Evolutionary conservation across 1,140 invertebrate genomes (phyloP).

Genomic region (Chymomyza costata): DNA sequence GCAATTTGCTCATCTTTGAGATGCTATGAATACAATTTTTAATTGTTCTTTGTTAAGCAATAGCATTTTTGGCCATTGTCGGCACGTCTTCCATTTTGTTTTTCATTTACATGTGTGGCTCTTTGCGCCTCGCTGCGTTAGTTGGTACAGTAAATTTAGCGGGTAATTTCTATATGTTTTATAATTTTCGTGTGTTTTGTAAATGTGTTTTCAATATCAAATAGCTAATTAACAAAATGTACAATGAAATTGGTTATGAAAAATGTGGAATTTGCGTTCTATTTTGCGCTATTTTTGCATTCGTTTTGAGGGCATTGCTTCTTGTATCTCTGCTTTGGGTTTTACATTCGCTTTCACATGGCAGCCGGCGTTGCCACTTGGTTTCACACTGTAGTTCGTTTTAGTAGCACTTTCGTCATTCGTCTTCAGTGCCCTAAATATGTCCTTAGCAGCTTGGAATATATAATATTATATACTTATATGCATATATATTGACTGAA

Average conservation of each 20-base stretch:
- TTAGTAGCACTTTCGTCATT: too few species aligned
- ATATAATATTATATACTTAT: too few species aligned
- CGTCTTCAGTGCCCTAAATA: not conserved
- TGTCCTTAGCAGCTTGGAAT: too few species aligned
- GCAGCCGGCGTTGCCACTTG: slow-evolving; percentile 59
- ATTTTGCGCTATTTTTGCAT: slow-evolving; percentile 11
- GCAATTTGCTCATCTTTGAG: slow-evolving; percentile 11
- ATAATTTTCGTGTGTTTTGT: slow-evolving; percentile 41
- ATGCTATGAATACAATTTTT: slow-evolving; percentile 47
- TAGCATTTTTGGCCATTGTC: slow-evolving; percentile 59
- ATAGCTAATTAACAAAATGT: slow-evolving; percentile 9
- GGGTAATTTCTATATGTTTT: too few species aligned
- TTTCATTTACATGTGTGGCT: slow-evolving; percentile 39
- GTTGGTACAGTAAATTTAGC: too few species aligned
- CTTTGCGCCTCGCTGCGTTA: slow-evolving; percentile 25
- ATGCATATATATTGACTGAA: not conserved
- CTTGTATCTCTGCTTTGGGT: slow-evolving; percentile 48
- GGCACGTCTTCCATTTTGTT: slow-evolving; percentile 67
- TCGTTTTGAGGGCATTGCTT: slow-evolving; percentile 54
- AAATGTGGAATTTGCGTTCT: slow-evolving; percentile 14
- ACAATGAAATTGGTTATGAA: slow-evolving; percentile 11
- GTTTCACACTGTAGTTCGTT: too few species aligned
- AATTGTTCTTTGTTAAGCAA: slow-evolving; percentile 58
- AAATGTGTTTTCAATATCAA: too few species aligned
- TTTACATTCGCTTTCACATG: slow-evolving; percentile 56